Conservation (phyloP, 2,113 vertebrate genomes). For the Cercopithecus mona region DNA sequence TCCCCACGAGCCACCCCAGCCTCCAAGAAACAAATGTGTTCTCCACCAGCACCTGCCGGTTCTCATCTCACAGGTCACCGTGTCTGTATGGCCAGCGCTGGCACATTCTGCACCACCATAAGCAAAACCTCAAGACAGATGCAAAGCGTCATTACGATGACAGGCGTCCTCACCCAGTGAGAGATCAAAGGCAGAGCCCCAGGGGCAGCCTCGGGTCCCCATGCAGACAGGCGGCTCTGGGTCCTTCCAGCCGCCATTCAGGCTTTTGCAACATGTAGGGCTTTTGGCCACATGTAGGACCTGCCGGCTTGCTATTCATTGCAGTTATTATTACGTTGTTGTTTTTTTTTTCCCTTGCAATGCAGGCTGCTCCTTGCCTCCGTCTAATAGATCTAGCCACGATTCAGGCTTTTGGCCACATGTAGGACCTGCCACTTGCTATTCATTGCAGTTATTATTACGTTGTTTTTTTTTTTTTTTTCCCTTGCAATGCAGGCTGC, state of each 20-base stretch:
- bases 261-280: no score
- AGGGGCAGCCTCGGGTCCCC: no score
- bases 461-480: no score
- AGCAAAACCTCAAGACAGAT: accelerated
- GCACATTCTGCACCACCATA: not conserved
- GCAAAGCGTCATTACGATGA: slow-evolving; percentile 57
- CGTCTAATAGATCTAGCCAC: slow-evolving; percentile 85
- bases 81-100: not conserved
- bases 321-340: no score
- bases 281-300: accelerated
- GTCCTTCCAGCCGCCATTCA: no score
- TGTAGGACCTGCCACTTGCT: no score
- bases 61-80: accelerated
- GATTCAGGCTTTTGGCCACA: no score
- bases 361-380: accelerated
- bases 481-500: accelerated
- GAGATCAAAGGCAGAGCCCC: not conserved
- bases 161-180: not conserved
- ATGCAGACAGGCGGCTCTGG: accelerated
- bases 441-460: accelerated
- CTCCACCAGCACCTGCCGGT: accelerated
- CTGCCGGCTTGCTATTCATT: no score
- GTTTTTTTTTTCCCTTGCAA: not conserved
- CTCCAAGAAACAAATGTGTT: accelerated
- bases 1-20: accelerated